Percentiles rank a stretch among this genome's conserved stretches.
Evolutionary conservation across 2,888 invertebrate genomes (phyloP).

Genomic region (Herminia tarsipennalis): DNA sequence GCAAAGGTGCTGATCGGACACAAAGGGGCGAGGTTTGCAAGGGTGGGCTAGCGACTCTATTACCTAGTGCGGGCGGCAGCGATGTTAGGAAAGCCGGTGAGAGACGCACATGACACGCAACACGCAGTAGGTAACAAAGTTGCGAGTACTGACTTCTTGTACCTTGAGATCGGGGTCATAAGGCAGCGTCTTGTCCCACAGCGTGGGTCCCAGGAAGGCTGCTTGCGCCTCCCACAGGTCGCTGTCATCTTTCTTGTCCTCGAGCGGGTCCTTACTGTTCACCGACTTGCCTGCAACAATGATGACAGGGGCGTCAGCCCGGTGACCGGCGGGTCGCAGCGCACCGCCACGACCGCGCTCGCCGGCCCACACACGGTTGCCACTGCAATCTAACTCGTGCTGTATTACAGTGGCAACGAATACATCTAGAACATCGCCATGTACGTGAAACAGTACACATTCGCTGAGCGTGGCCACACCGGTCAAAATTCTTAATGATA

Average conservation of each 20-base stretch:
- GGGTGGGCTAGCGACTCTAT: conserved; percentile 58
- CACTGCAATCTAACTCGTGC: conserved; percentile 17
- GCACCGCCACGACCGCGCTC: conserved; percentile 26
- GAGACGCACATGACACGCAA: conserved; percentile 67
- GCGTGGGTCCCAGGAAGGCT: conserved; percentile 97
- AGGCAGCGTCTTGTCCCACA: conserved; percentile 97
- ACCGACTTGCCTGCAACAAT: conserved; percentile 88
- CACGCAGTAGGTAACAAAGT: conserved; percentile 78
- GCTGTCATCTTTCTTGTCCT: conserved; percentile 92
- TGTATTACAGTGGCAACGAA: conserved; percentile 20
- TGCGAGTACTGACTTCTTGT: conserved; percentile 87
- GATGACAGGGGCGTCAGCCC: conserved; percentile 69
- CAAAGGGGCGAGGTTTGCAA: conserved; percentile 9
- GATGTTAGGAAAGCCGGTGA: conserved; percentile 52
- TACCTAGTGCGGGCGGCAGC: conserved; percentile 68
- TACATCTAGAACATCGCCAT: conserved; percentile 8
- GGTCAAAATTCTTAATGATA: background rate
- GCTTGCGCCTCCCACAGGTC: conserved; percentile 97
- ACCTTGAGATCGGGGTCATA: conserved; percentile 98
- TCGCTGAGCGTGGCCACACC: conserved; percentile 11
- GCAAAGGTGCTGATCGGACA: conserved; percentile 24
- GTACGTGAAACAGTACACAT: background rate
- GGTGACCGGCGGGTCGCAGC: conserved; percentile 26
- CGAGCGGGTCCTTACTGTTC: conserved; percentile 86
- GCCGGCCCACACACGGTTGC: conserved; percentile 13